Base-by-base conservation (phyloP, 2,113 vertebrate genomes). In the Podiceps cristatus region DNA sequence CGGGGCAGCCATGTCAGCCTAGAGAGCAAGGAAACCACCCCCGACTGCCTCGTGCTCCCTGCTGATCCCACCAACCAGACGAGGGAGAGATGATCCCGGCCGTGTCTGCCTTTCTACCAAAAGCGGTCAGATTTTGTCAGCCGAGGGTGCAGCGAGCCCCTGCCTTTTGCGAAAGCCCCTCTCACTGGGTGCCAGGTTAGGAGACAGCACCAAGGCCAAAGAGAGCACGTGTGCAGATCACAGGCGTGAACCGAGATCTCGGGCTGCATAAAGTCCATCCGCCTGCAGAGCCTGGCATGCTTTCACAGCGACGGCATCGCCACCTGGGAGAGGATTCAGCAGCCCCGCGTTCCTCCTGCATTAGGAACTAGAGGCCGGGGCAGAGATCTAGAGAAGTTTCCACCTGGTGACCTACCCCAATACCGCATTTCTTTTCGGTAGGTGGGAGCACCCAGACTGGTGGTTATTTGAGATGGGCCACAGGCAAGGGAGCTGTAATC, bases 1-100 rank as follows among this genome's bases (percentile, higher is more conserved):
- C 71, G 62, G 25, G 0, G 0, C 56, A 77, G 73, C 52, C 79
- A 27, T 0, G 0, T 27, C 62, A 83, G 58, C 62, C 60, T 50
- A 23, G 45, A 73, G 42, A 83, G 27, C 0, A 1, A 82, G n/a
- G 6, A 47, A 82, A 40, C 58, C 23, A 40, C 5, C 29, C 20
- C 4, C 47, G 50, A 0, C 33, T 20, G 9, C 42, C 52, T 64
- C 3, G 0, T 5, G 0, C 15, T 75, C n/a, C 31, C n/a, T 63
- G 4, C 35, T 35, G 33, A 56, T 63, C 5, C 1, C 52, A 35
- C 9, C 14, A 7, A 47, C 1, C 53, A 64, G 16, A 19, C 5
- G 44, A 62, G 40, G 17, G 20, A 81, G n/a, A 28, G 25, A 3
- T 2, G 13, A 62, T 31, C 18, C 17, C 5, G 14, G 53, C 18